Conservation (phyloP, 2,113 vertebrate species). For the Dendrocopos noguchii region DNA sequence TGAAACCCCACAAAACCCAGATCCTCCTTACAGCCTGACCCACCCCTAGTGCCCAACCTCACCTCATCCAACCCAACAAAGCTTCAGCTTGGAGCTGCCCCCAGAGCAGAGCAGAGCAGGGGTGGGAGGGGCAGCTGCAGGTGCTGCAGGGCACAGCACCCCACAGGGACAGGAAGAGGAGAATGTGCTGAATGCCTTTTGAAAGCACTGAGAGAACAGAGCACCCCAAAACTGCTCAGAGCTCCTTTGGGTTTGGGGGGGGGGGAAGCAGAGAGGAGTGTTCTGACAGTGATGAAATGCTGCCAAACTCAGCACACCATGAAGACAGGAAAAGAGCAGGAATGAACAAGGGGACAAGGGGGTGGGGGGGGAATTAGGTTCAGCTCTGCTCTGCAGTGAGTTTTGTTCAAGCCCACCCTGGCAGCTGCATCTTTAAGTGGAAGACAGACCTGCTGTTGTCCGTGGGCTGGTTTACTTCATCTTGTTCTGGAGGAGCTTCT, state of each 20-base stretch:
- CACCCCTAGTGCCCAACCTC: neutral
- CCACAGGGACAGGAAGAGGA: neutral
- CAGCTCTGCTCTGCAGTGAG: neutral
- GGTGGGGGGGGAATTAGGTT: neutral
- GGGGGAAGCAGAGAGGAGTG: neutral
- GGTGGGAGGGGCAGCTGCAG: neutral
- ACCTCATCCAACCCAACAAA: neutral
- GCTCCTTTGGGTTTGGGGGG: neutral
- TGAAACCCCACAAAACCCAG: neutral
- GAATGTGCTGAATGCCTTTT: neutral
- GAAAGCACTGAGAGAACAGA: neutral
- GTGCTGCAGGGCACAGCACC: too few species aligned
- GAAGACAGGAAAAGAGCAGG: neutral
- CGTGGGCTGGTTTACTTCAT: neutral
- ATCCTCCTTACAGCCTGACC: neutral
- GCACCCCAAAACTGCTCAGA: neutral
- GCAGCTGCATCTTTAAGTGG: neutral
- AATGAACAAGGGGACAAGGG: neutral
- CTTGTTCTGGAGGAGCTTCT: neutral
- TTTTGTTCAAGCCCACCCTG: rapidly evolving
- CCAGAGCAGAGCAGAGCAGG: neutral
- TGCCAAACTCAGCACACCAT: neutral
- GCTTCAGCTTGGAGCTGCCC: rapidly evolving
- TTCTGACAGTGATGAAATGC: neutral
- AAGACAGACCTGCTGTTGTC: neutral